Evolutionary conservation across 2,113 vertebrate species (phyloP).

Genomic region (Phalacrocorax pelagicus): DNA sequence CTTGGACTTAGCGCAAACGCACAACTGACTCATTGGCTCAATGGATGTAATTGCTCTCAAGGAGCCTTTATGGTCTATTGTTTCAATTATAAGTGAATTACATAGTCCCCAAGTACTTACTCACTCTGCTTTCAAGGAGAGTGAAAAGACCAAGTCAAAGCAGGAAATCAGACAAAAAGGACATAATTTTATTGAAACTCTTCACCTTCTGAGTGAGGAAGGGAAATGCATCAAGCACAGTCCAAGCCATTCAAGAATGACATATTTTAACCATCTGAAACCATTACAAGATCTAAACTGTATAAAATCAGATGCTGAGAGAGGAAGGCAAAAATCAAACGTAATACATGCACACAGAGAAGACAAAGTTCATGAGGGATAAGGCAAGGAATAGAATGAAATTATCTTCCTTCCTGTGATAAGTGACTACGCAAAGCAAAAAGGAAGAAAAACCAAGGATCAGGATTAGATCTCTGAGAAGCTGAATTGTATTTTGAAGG

Average conservation of each 20-base stretch:
- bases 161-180: constrained; percentile 45
- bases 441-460: background rate
- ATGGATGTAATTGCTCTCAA: constrained; percentile 65
- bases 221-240: background rate
- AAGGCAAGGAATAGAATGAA: background rate
- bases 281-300: background rate
- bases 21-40: constrained; percentile 48
- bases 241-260: background rate
- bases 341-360: background rate
- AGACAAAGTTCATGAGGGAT: background rate
- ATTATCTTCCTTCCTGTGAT: background rate
- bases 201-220: background rate
- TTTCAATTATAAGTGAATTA: constrained; percentile 71
- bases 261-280: background rate
- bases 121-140: constrained; percentile 65
- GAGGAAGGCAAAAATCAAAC: background rate
- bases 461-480: background rate
- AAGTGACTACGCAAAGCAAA: background rate
- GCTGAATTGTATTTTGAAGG: background rate
- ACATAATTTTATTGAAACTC: background rate
- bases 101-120: constrained; percentile 51
- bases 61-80: constrained; percentile 62
- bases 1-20: constrained; percentile 47
- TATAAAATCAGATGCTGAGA: background rate
- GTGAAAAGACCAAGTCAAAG: constrained; percentile 51